Conservation (phyloP, 2,797 vertebrate species). For the Dendrocincla tyrannina region DNA sequence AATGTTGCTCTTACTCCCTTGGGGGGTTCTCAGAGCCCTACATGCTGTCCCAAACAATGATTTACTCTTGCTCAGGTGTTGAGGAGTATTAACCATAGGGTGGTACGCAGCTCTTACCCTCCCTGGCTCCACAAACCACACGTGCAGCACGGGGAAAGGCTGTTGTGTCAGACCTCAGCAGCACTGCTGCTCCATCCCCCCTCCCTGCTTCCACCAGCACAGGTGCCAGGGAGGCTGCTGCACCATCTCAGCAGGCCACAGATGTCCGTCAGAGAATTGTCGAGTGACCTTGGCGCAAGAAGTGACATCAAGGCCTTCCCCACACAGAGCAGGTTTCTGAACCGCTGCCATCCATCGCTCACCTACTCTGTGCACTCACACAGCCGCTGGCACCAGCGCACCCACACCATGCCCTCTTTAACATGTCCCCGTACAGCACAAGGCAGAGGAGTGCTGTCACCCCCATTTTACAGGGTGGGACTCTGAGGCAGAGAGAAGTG, state of each 20-base stretch:
- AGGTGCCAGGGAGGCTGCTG: constrained; percentile 5
- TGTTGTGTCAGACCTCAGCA: background rate
- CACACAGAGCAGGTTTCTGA: background rate
- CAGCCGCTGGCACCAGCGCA: background rate
- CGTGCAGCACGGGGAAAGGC: background rate
- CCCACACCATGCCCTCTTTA: background rate
- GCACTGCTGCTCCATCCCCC: background rate
- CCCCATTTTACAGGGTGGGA: background rate
- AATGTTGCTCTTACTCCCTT: background rate
- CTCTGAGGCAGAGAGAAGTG: background rate
- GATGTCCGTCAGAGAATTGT: background rate
- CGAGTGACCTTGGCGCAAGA: background rate
- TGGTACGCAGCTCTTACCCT: background rate
- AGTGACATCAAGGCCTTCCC: background rate
- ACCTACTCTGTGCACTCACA: background rate
- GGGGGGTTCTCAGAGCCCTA: background rate
- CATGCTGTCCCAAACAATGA: background rate
- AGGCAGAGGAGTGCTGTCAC: background rate
- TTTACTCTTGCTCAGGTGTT: background rate
- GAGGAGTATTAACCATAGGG: background rate
- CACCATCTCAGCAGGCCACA: constrained; percentile 30
- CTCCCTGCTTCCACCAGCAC: background rate
- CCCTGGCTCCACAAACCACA: background rate
- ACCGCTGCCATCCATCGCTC: background rate
- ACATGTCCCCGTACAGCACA: accelerated